A percentile compares a stretch with the other conserved stretches of the same genome.
Conservation (phyloP, 2,113 vertebrate genomes). For the Scophthalmus maximus region DNA sequence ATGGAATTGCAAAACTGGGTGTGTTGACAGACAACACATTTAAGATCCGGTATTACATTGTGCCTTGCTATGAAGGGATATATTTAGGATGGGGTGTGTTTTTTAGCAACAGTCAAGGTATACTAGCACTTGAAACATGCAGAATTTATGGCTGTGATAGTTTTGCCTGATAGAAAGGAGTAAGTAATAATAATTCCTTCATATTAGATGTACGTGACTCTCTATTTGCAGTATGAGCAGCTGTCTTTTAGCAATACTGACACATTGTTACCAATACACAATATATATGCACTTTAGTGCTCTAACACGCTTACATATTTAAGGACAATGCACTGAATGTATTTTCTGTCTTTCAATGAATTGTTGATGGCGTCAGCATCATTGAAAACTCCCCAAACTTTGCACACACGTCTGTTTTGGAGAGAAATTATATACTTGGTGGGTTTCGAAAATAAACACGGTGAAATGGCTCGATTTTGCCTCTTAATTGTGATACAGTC, state of each 20-base stretch:
- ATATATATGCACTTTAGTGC: no score
- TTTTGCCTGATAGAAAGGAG: background rate
- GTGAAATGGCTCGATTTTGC: no score
- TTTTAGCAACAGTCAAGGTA: background rate
- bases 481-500: no score
- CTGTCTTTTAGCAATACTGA: background rate
- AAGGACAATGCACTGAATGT: background rate
- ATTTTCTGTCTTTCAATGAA: background rate
- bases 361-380: no score
- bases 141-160: background rate
- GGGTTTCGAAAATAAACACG: no score
- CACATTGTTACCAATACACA: constrained; percentile 5
- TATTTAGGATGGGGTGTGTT: background rate
- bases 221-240: background rate
- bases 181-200: background rate
- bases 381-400: no score
- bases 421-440: no score
- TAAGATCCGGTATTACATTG: constrained; percentile 18
- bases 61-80: constrained; percentile 11
- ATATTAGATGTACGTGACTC: background rate
- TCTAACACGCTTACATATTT: constrained; percentile 3
- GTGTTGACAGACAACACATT: constrained; percentile 49
- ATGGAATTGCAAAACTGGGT: constrained; percentile 38
- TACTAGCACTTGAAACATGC: background rate
- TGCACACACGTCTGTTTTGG: no score